These are phyloP conservation scores for Eupeodes luniger DNA, from an alignment of 2,888 invertebrate species.

Conservation along the genomic window DNA sequence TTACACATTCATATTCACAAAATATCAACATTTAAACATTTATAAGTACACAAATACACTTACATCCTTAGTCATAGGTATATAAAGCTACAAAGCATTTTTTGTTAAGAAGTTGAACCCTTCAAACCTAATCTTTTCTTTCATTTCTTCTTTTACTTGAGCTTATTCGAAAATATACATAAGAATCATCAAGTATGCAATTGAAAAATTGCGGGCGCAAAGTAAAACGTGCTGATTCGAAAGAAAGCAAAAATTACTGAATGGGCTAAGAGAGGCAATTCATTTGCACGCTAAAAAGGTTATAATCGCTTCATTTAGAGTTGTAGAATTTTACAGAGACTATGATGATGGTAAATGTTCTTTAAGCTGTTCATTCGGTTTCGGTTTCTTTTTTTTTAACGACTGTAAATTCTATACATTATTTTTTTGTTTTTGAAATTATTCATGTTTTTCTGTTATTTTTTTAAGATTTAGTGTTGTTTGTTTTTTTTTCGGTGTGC, in stretches of 20 bases:
- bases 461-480: not conserved
- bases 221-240: conserved; percentile 64
- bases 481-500: not conserved
- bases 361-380: conserved; percentile 48
- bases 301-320: conserved; percentile 64
- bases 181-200: conserved; percentile 35
- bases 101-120: not conserved
- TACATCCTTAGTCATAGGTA: not conserved
- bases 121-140: not conserved
- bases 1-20: not conserved
- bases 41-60: not conserved
- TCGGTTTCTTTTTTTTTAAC: conserved; percentile 22
- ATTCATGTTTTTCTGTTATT: conserved; percentile 30
- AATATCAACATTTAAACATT: not conserved
- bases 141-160: conserved; percentile 1
- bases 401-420: conserved; percentile 26
- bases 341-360: conserved; percentile 24
- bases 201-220: conserved; percentile 52
- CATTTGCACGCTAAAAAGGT: conserved; percentile 64
- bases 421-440: conserved; percentile 14
- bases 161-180: conserved; percentile 9
- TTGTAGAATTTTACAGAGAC: conserved; percentile 16
- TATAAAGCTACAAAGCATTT: not conserved
- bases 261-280: conserved; percentile 49
- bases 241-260: conserved; percentile 50